Percentiles rank a stretch among this genome's conserved stretches.
These are phyloP conservation scores for Arvicanthis niloticus DNA, from an alignment of 2,113 vertebrate genomes.

Conservation along the genomic window DNA sequence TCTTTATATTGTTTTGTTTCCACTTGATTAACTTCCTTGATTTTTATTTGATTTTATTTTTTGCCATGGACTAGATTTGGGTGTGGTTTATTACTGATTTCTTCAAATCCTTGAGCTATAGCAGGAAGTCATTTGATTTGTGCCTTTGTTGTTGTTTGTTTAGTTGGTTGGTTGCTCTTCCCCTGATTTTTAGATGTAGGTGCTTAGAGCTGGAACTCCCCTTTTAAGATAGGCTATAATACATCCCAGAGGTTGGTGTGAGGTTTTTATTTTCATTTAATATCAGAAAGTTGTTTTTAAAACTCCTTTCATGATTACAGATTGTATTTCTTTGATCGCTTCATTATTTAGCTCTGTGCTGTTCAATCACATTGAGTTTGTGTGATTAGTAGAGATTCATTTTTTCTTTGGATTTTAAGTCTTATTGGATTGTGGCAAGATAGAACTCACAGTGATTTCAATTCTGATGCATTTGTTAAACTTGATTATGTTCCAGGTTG, in stretches of 20 bases:
- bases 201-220: too few relatives aligned
- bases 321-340: not conserved
- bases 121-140: not conserved
- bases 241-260: not conserved
- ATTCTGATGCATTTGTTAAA: not conserved
- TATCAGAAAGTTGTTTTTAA: not conserved
- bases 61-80: not conserved
- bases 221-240: not conserved
- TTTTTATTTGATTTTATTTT: not conserved
- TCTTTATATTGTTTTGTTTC: not conserved
- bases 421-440: not conserved
- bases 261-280: not conserved
- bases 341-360: not conserved
- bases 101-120: not conserved
- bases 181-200: not conserved
- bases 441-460: not conserved
- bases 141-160: not conserved
- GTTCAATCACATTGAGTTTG: not conserved
- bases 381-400: not conserved
- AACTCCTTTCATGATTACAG: not conserved
- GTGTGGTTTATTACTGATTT: not conserved
- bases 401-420: not conserved
- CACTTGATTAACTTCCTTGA: not conserved
- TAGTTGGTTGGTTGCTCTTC: not conserved
- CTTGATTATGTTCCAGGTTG: not conserved